These are phyloP conservation scores for Pyrochroa serraticornis DNA, from an alignment of 2,888 invertebrate genomes.

Conservation along the genomic window DNA sequence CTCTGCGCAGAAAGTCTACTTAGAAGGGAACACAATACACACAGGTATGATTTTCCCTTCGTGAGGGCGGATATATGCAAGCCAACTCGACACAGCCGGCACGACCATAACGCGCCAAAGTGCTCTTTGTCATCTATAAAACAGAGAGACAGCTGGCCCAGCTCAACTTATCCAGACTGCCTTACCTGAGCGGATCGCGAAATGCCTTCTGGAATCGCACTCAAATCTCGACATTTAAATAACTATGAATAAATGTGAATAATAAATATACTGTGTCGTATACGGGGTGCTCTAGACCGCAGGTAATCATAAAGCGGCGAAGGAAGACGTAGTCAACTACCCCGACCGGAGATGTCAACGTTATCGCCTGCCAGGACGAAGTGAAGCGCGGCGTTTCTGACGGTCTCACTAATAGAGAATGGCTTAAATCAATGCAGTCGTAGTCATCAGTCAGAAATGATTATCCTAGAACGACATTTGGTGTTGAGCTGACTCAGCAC, in stretches of 20 bases:
- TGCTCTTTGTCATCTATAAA: conserved; percentile 55
- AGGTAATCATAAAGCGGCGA: conserved; percentile 29
- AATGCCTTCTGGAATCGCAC: conserved; percentile 26
- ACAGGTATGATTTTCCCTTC: conserved; percentile 33
- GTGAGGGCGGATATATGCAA: conserved; percentile 42
- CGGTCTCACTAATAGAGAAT: conserved; percentile 47
- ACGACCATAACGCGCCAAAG: conserved; percentile 50
- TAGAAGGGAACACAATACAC: conserved; percentile 34
- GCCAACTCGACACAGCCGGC: conserved; percentile 48
- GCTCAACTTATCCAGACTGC: conserved; percentile 45
- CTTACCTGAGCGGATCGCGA: conserved; percentile 32
- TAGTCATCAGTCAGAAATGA: conserved; percentile 52
- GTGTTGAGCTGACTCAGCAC: conserved; percentile 50
- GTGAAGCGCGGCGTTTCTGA: conserved; percentile 33
- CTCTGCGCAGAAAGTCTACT: conserved; percentile 30
- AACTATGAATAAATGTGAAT: conserved; percentile 46
- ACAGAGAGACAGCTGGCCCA: conserved; percentile 53
- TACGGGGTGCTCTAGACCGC: conserved; percentile 27
- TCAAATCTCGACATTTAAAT: conserved; percentile 40
- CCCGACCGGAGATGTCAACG: conserved; percentile 22
- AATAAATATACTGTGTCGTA: conserved; percentile 41
- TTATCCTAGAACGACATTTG: conserved; percentile 51
- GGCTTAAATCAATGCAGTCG: conserved; percentile 51
- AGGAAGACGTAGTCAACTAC: conserved; percentile 9
- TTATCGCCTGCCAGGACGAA: conserved; percentile 28